Evolutionary conservation across 1,140 invertebrate species (phyloP).

Genomic region (Eumeta japonica): DNA sequence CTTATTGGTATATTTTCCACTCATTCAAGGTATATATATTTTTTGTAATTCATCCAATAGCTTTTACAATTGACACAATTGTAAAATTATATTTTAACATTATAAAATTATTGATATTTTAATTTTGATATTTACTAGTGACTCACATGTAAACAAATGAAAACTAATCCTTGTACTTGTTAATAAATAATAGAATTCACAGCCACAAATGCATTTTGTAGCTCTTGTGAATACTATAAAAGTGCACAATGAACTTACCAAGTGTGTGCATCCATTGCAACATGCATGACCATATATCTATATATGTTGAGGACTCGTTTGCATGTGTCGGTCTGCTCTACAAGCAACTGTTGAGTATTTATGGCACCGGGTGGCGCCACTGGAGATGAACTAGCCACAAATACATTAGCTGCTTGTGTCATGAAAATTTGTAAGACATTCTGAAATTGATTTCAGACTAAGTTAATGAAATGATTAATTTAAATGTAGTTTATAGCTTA

Average conservation of each 20-base stretch:
- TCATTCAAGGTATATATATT: too few species aligned
- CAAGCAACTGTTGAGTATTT: slow-evolving; percentile 67
- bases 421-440: slow-evolving; percentile 93
- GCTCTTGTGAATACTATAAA: too few species aligned
- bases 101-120: too few species aligned
- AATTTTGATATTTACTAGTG: too few species aligned
- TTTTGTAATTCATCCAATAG: too few species aligned
- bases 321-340: slow-evolving; percentile 94
- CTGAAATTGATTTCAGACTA: slow-evolving; percentile 36
- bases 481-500: not conserved
- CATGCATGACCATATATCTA: slow-evolving; percentile 96
- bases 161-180: too few species aligned
- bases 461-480: not conserved
- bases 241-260: slow-evolving; percentile 64
- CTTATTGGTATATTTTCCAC: too few species aligned
- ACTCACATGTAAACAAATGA: too few species aligned
- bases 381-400: slow-evolving; percentile 74
- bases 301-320: slow-evolving; percentile 96
- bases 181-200: too few species aligned
- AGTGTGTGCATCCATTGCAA: slow-evolving; percentile 85
- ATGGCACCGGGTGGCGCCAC: slow-evolving; percentile 91
- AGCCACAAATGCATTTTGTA: too few species aligned
- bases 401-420: slow-evolving; percentile 93
- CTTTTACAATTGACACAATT: too few species aligned
- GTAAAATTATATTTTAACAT: too few species aligned